These are phyloP conservation scores for Triplophysa dalaica DNA, from an alignment of 2,113 vertebrate genomes.

Conservation along the genomic window DNA sequence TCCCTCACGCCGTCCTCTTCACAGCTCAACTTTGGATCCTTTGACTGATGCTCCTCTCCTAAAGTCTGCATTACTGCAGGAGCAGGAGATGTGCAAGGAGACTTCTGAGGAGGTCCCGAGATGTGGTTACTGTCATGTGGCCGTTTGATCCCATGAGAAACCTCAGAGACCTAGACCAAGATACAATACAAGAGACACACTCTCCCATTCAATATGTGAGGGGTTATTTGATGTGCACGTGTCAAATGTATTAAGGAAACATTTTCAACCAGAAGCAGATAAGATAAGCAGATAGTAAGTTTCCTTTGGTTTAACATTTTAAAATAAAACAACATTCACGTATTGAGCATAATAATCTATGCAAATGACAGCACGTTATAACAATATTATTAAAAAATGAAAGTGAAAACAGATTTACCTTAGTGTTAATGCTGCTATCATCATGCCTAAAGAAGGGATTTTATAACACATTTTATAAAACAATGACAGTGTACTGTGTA, in stretches of 20 bases:
- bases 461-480: neutral
- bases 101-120: conserved; percentile 62
- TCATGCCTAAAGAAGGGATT: conserved; percentile 47
- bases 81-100: conserved; percentile 54
- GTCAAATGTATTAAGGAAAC: too few relatives aligned
- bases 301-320: too few relatives aligned
- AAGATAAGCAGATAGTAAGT: too few relatives aligned
- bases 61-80: neutral
- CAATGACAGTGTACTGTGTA: neutral
- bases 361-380: too few relatives aligned
- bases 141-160: conserved; percentile 57
- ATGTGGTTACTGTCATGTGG: conserved; percentile 49
- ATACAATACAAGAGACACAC: neutral
- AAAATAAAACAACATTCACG: too few relatives aligned
- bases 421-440: conserved; percentile 32
- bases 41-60: conserved; percentile 24
- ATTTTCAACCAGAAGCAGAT: too few relatives aligned
- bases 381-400: neutral
- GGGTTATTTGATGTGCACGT: too few relatives aligned
- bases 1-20: conserved; percentile 13
- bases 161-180: conserved; percentile 42
- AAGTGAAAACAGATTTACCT: conserved; percentile 50
- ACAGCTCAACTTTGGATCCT: conserved; percentile 22
- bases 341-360: neutral
- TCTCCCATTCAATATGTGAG: too few relatives aligned